These are phyloP conservation scores for Trichoplax adhaerens DNA, from an alignment of 37 sponge, comb jelly and placozoan species.

Conservation along the genomic window DNA sequence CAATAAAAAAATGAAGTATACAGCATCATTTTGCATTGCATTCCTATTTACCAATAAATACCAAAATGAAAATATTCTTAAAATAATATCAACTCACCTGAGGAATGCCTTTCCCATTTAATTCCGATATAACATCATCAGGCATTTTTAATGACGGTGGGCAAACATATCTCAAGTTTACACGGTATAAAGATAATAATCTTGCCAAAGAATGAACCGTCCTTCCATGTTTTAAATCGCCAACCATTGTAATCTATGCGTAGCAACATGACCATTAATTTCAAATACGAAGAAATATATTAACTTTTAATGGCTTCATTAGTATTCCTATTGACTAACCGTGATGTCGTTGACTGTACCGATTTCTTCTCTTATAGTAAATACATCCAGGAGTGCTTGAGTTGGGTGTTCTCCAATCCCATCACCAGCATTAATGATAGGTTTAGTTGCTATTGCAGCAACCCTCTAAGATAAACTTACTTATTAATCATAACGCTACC, in stretches of 20 bases:
- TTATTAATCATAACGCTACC: neutral
- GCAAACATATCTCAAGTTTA: constrained; percentile 69
- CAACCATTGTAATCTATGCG: constrained; percentile 85
- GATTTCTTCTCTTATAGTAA: constrained; percentile 96
- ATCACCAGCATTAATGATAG: constrained; percentile 95
- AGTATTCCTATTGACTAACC: constrained; percentile 27
- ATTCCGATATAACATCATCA: constrained; percentile 37
- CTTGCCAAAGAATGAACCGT: constrained; percentile 93
- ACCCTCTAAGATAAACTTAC: neutral
- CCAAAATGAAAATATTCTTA: neutral
- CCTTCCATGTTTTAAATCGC: constrained; percentile 95
- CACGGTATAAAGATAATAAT: constrained; percentile 70
- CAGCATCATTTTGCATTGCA: neutral
- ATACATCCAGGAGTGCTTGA: constrained; percentile 92
- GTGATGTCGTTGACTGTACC: constrained; percentile 96
- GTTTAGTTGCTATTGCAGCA: constrained; percentile 2
- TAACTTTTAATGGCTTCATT: neutral
- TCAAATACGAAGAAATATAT: neutral
- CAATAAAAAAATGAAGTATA: neutral
- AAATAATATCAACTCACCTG: constrained; percentile 29
- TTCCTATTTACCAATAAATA: neutral
- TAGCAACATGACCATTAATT: neutral
- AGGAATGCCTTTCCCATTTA: constrained; percentile 36
- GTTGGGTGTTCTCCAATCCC: constrained; percentile 97
- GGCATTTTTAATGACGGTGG: constrained; percentile 79